These are phyloP conservation scores for Bembecia ichneumoniformis DNA, from an alignment of 2,888 invertebrate genomes.

Conservation along the genomic window DNA sequence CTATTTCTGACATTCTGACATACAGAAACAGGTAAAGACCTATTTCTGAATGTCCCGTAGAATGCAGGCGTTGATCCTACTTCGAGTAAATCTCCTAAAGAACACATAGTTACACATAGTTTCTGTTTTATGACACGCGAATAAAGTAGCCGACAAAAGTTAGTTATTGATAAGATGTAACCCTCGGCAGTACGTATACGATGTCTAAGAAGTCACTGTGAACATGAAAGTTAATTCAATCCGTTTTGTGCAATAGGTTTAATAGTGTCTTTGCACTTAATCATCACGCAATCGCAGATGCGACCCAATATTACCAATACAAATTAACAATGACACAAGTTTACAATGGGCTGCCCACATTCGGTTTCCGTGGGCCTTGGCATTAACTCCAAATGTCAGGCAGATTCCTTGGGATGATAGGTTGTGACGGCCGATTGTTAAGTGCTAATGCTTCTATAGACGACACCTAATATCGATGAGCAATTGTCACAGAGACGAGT, in stretches of 20 bases:
- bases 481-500: slow-evolving; percentile 11
- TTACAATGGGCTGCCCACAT: slow-evolving; percentile 56
- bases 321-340: slow-evolving; percentile 49
- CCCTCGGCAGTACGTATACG: too few species aligned
- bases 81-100: too few species aligned
- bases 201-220: too few species aligned
- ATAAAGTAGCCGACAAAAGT: too few species aligned
- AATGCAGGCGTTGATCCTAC: too few species aligned
- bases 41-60: too few species aligned
- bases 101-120: too few species aligned
- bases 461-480: slow-evolving; percentile 41
- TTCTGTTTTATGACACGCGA: too few species aligned
- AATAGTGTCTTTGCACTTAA: slow-evolving; percentile 8
- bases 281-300: slow-evolving; percentile 32
- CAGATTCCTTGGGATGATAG: slow-evolving; percentile 59
- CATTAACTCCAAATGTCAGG: slow-evolving; percentile 50
- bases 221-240: too few species aligned
- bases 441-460: slow-evolving; percentile 38
- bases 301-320: slow-evolving; percentile 37
- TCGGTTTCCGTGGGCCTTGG: slow-evolving; percentile 43
- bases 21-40: too few species aligned
- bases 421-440: slow-evolving; percentile 33
- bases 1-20: too few species aligned
- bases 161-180: too few species aligned
- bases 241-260: not conserved